Evolutionary conservation across 1,140 invertebrate species (phyloP).

Genomic region (Trichogramma pretiosum): DNA sequence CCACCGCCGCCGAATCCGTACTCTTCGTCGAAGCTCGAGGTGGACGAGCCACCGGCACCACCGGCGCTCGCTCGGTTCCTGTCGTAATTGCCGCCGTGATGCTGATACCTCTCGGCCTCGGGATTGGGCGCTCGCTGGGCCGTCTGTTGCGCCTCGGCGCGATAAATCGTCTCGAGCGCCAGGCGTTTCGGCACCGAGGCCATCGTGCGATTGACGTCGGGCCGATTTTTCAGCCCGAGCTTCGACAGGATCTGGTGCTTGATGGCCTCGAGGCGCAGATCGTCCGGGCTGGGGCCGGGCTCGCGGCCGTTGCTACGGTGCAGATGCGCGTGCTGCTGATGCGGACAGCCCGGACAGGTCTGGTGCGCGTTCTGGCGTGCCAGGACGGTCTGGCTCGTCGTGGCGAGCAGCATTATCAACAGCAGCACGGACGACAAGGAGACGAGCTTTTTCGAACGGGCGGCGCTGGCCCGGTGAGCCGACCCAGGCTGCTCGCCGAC

Average conservation of each 20-base stretch:
- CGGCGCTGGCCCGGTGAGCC: not conserved
- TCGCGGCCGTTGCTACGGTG: constrained; percentile 26
- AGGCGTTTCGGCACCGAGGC: constrained; percentile 53
- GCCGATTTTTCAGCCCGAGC: constrained; percentile 57
- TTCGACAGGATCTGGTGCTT: constrained; percentile 69
- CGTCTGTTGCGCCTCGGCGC: constrained; percentile 48
- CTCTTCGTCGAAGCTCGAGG: too few species aligned
- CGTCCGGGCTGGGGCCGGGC: constrained; percentile 41
- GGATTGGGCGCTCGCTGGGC: constrained; percentile 12
- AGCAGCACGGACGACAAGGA: constrained; percentile 24
- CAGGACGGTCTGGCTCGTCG: constrained; percentile 23
- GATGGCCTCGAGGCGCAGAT: constrained; percentile 62
- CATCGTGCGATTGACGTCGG: constrained; percentile 60
- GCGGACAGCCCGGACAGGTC: constrained; percentile 40
- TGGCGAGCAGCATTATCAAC: constrained; percentile 28
- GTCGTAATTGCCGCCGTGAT: constrained; percentile 20
- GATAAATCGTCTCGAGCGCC: constrained; percentile 59
- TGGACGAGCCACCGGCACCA: too few species aligned
- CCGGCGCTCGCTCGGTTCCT: constrained; percentile 19
- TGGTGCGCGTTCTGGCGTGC: constrained; percentile 30
- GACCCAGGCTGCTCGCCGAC: too few species aligned
- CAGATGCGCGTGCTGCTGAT: constrained; percentile 31
- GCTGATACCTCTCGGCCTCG: constrained; percentile 9
- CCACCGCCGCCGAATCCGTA: constrained; percentile 26
- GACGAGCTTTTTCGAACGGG: not conserved